phyloP scores from a whole-genome alignment of 2,797 vertebrate species.

The Orientallactaga sibirica region DNA sequence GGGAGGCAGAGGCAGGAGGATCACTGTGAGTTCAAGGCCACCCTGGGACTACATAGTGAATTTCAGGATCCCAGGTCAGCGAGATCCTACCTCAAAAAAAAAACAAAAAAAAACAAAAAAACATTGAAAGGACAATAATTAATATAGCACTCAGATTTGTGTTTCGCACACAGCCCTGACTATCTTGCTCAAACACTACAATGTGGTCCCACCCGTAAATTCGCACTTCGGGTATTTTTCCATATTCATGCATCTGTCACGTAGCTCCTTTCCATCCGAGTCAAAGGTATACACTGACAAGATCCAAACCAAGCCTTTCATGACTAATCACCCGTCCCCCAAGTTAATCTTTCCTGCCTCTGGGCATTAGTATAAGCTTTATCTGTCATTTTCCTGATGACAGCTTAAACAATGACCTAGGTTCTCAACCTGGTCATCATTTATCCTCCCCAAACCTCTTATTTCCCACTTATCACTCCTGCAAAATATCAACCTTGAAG shows the following conservation, averaged over 20 bases:
- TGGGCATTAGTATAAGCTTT: background rate
- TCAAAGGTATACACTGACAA: constrained; percentile 10
- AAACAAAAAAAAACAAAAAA: no score
- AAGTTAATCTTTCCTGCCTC: constrained; percentile 25
- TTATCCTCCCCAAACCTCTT: background rate
- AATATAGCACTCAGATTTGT: background rate
- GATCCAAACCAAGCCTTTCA: constrained; percentile 34
- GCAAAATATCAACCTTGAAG: background rate
- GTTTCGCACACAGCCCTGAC: background rate
- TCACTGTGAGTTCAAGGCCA: no score
- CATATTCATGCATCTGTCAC: background rate
- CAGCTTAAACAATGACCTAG: background rate
- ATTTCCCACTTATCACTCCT: constrained; percentile 11
- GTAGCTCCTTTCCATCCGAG: background rate
- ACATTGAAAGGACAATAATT: no score
- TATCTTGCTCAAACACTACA: background rate
- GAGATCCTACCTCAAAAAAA: no score
- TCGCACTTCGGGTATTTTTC: background rate
- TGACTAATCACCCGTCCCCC: background rate
- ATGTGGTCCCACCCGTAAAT: background rate
- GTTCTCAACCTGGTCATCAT: background rate
- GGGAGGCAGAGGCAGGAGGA: no score
- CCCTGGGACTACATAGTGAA: no score
- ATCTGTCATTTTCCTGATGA: background rate
- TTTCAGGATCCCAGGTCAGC: no score